Conservation (phyloP, 2,888 invertebrate species). For the Tenthredo scrophulariae region DNA sequence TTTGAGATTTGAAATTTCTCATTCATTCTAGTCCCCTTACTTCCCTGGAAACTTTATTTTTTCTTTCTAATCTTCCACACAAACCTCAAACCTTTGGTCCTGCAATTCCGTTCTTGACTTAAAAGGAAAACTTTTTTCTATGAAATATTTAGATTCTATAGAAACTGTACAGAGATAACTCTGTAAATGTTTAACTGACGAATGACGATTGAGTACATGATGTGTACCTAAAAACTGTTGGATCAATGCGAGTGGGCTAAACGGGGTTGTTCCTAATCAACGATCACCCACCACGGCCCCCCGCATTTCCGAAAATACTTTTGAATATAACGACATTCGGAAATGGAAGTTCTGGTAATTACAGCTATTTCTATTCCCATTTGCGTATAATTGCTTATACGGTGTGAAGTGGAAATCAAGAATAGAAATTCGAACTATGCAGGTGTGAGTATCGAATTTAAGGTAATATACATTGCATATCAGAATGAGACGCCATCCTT, state of each 20-base stretch:
- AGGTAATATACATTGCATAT: background rate
- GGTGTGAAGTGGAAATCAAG: background rate
- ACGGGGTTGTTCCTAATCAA: background rate
- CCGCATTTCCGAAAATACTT: constrained; percentile 24
- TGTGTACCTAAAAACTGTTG: constrained; percentile 2
- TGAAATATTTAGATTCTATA: background rate
- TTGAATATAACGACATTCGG: background rate
- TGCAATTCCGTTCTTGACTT: background rate
- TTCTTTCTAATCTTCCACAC: background rate
- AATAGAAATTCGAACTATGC: background rate
- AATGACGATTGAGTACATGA: background rate
- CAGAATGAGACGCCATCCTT: too few species aligned
- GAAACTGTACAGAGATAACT: background rate
- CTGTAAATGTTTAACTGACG: background rate
- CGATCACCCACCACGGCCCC: background rate
- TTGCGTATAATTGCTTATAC: background rate
- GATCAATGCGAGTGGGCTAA: constrained; percentile 9
- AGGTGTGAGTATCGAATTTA: background rate
- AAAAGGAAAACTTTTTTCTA: background rate
- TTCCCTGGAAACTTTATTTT: background rate
- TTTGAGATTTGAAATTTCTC: background rate
- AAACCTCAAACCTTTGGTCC: background rate
- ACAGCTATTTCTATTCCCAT: background rate
- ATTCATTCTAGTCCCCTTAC: background rate
- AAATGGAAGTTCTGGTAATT: background rate